Conservation (phyloP, 2,113 vertebrate species). For the Albula glossodonta region DNA sequence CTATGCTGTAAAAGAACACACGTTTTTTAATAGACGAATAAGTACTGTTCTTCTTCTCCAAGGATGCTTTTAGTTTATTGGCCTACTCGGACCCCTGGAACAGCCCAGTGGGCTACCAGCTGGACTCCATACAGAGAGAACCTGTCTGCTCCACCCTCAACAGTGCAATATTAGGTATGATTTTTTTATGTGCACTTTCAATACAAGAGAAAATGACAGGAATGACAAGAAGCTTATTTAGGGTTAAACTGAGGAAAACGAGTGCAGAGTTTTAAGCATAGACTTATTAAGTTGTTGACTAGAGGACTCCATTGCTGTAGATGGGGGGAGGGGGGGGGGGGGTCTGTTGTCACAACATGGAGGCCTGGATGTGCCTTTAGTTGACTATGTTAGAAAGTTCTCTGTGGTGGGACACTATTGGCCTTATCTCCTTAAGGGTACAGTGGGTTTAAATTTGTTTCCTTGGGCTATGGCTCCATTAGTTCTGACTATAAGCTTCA, state of each 20-base stretch:
- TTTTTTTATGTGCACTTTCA: conserved; percentile 15
- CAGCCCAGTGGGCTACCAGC: conserved; percentile 96
- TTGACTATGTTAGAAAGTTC: neutral
- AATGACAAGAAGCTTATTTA: neutral
- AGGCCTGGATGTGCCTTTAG: neutral
- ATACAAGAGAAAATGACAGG: neutral
- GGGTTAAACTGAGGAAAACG: neutral
- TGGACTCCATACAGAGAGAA: conserved; percentile 95
- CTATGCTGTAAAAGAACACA: neutral
- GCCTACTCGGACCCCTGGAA: conserved; percentile 97
- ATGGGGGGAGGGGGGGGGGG: no score
- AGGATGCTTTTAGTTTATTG: conserved; percentile 97
- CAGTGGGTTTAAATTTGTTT: neutral
- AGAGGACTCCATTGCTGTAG: neutral
- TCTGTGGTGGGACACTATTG: neutral
- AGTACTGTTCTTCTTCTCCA: conserved; percentile 22
- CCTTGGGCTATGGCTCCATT: neutral
- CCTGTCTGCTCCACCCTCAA: conserved; percentile 98
- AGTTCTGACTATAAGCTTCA: neutral
- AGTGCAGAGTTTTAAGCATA: neutral
- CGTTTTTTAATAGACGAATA: neutral
- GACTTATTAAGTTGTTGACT: neutral
- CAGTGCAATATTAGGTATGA: conserved; percentile 97
- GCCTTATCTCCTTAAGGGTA: neutral
- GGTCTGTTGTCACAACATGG: neutral